Percentiles rank a stretch among this genome's conserved stretches.
These are phyloP conservation scores for Hipposideros larvatus DNA, from an alignment of 2,797 vertebrate genomes.

Conservation along the genomic window DNA sequence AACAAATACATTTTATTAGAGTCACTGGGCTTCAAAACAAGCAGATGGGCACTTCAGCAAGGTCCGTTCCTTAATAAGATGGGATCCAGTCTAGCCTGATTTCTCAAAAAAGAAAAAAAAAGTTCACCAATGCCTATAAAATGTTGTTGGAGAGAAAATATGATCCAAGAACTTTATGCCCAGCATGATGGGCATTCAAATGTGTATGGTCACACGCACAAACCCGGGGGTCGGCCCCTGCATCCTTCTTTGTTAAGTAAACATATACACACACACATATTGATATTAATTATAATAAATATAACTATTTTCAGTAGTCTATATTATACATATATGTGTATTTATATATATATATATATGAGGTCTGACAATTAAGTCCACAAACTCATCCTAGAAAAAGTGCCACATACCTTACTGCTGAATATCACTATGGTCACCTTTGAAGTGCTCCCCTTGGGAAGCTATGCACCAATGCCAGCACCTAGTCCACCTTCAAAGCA, in stretches of 20 bases:
- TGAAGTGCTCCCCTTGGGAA: too few species aligned
- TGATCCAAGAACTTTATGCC: not conserved
- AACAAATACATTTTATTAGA: not conserved
- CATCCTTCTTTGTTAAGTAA: not conserved
- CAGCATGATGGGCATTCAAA: not conserved
- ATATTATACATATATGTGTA: not conserved
- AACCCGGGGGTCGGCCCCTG: too few species aligned
- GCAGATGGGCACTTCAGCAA: too few species aligned
- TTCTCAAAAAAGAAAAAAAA: not conserved
- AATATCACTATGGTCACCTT: too few species aligned
- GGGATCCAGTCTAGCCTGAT: not conserved
- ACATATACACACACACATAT: not conserved
- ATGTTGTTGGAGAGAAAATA: not conserved
- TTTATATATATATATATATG: too few species aligned
- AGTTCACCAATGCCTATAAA: accelerated
- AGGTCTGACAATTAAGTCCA: too few species aligned
- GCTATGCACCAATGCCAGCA: too few species aligned
- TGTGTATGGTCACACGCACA: not conserved
- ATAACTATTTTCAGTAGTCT: not conserved
- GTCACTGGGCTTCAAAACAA: not conserved
- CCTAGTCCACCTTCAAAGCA: too few species aligned
- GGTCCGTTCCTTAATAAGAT: accelerated
- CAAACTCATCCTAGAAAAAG: too few species aligned
- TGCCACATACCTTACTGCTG: too few species aligned
- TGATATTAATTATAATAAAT: not conserved